These are phyloP conservation scores for Nephrotoma guestfalica DNA, from an alignment of 2,888 invertebrate genomes.

Conservation along the genomic window DNA sequence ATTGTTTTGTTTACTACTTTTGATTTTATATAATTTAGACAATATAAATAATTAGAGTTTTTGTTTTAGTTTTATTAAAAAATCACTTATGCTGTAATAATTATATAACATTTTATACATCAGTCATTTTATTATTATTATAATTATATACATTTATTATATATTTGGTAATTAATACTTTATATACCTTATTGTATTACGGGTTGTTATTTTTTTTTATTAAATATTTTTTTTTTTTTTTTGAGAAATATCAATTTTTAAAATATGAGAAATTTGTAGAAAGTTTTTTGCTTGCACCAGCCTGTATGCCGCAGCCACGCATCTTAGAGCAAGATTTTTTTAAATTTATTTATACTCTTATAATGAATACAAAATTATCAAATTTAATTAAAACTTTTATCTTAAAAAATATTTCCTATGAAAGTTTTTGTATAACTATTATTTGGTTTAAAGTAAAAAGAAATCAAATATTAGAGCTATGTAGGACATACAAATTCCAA, in stretches of 20 bases:
- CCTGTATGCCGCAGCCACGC: slow-evolving; percentile 37
- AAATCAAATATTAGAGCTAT: slow-evolving; percentile 12
- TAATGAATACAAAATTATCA: neutral
- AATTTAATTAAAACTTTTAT: slow-evolving; percentile 5
- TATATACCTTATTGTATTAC: slow-evolving; percentile 6
- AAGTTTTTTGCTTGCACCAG: slow-evolving; percentile 34
- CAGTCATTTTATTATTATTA: neutral
- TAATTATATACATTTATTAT: neutral
- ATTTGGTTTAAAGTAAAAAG: slow-evolving; percentile 7
- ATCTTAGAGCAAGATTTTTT: slow-evolving; percentile 20
- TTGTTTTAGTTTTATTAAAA: neutral
- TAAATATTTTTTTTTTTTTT: slow-evolving; percentile 12
- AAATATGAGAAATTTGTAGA: slow-evolving; percentile 6
- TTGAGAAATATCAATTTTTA: slow-evolving; percentile 16
- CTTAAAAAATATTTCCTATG: slow-evolving; percentile 8
- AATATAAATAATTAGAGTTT: neutral
- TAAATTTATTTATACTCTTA: neutral
- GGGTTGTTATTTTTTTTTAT: slow-evolving; percentile 12
- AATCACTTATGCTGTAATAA: neutral
- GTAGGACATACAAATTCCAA: slow-evolving; percentile 25
- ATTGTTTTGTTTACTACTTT: neutral
- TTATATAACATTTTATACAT: neutral
- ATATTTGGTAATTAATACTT: slow-evolving; percentile 4
- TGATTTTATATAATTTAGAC: neutral
- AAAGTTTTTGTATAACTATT: slow-evolving; percentile 14